Percentiles rank a stretch among this genome's conserved stretches.
Evolutionary conservation across 2,797 vertebrate species (phyloP).

Genomic region (Hyperoplus immaculatus): DNA sequence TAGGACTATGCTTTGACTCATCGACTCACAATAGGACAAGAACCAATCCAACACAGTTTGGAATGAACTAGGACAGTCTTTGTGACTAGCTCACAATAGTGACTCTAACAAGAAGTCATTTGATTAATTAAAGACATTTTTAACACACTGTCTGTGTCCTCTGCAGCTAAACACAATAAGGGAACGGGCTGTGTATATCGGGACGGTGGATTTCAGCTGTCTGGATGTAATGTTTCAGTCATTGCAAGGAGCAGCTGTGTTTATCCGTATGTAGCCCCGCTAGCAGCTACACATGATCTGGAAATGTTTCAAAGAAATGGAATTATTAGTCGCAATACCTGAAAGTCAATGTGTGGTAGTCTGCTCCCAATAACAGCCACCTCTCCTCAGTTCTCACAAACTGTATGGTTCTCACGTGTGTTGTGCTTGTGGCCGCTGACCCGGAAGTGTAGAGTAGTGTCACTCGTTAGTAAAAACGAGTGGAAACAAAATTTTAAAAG

Average conservation of each 20-base stretch:
- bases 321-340: neutral
- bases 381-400: neutral
- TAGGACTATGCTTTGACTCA: neutral
- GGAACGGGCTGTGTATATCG: too few relatives aligned
- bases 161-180: too few relatives aligned
- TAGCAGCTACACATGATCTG: too few relatives aligned
- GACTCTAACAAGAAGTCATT: too few relatives aligned
- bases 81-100: neutral
- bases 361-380: neutral
- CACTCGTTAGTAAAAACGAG: neutral
- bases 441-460: constrained; percentile 46
- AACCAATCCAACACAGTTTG: neutral
- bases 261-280: too few relatives aligned
- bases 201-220: too few relatives aligned
- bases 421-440: neutral
- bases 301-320: too few relatives aligned
- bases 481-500: constrained; percentile 23
- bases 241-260: too few relatives aligned
- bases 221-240: too few relatives aligned
- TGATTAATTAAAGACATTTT: too few relatives aligned
- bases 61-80: neutral
- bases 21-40: neutral
- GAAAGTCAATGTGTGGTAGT: neutral
- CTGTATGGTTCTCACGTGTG: constrained; percentile 46
- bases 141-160: too few relatives aligned